Base-by-base conservation (phyloP, 2,888 invertebrate genomes). In the Sarcophaga carnaria region DNA sequence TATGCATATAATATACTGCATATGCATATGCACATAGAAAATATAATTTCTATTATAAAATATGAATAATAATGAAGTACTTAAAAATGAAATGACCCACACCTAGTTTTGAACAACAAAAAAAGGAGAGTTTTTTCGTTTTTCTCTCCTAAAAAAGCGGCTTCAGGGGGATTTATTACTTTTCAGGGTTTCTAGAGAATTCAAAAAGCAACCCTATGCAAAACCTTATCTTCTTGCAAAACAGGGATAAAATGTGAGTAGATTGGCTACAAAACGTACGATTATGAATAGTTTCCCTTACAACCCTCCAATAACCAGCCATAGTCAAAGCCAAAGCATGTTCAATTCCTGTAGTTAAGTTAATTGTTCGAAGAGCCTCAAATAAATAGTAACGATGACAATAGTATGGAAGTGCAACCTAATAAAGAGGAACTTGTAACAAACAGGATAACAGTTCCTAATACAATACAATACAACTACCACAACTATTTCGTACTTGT, bases 321-420 rank as follows among this genome's bases (percentile, higher is more conserved):
- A 37, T 1, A 27, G 27, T 71, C 1, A 49, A 49, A 54, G 22
- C 63, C 47, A 63, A 77, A 71, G 25, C 80, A 63, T 63, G 69
- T 80, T 62, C 62, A 70, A 27, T 71, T 85, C 75, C 25, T 67
- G 12, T 80, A 70, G 70, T 78, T 14, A 37, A 37, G 37, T 37
- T 37, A 0, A 8, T 49, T 14, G 11, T 3, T 49, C 14, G 0
- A 14, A 4, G 49, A 37, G 37, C 37, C 5, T 71, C 47, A 76
- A 86, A 86, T 83, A 86, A 86, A 83, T 83, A 86, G 83, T 83
- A 83, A 72, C 71, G 72, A 83, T 67, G 71, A 71, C 62, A 86
- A 71, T 62, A 72, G 80, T 27, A 37, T 37, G 37, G 6, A 37
- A 37, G 37, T 37, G 37, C 6, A 37, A 37, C 37, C 37, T 37